A percentile compares a stretch with the other conserved stretches of the same genome.
Evolutionary conservation across 2,113 vertebrate genomes (phyloP).

Genomic region (Brachyhypopomus gauderio): DNA sequence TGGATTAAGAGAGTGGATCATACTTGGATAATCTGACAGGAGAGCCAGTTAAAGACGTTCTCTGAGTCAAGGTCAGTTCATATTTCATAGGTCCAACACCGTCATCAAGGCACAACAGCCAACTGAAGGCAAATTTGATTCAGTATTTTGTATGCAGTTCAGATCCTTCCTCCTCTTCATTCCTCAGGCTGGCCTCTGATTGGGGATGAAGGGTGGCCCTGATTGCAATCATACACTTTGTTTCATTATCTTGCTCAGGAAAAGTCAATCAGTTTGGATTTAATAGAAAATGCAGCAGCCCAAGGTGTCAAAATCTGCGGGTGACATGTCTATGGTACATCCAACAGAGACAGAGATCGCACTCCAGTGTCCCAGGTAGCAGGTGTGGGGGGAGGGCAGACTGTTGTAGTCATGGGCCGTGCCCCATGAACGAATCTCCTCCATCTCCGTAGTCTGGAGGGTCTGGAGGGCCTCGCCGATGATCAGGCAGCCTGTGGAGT

Average conservation of each 20-base stretch:
- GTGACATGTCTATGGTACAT: not conserved
- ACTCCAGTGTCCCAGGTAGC: slow-evolving; percentile 6
- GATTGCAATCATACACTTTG: slow-evolving; percentile 36
- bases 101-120: not conserved
- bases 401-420: slow-evolving; percentile 69
- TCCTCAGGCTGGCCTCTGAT: not conserved
- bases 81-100: not conserved
- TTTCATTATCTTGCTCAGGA: slow-evolving; percentile 13
- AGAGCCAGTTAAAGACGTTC: not conserved
- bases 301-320: not conserved
- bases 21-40: not conserved
- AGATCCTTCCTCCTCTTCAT: not conserved
- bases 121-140: slow-evolving; percentile 9
- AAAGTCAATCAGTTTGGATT: slow-evolving; percentile 43
- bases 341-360: not conserved
- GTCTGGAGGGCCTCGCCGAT: slow-evolving; percentile 64
- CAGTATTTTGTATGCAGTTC: not conserved
- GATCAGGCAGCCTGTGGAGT: slow-evolving; percentile 66
- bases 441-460: slow-evolving; percentile 65
- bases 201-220: not conserved
- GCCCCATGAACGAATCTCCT: slow-evolving; percentile 69
- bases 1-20: not conserved
- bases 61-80: slow-evolving; percentile 6
- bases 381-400: not conserved
- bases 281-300: slow-evolving; percentile 36